Conservation (phyloP, 2,113 vertebrate genomes). For the Addax nasomaculatus region DNA sequence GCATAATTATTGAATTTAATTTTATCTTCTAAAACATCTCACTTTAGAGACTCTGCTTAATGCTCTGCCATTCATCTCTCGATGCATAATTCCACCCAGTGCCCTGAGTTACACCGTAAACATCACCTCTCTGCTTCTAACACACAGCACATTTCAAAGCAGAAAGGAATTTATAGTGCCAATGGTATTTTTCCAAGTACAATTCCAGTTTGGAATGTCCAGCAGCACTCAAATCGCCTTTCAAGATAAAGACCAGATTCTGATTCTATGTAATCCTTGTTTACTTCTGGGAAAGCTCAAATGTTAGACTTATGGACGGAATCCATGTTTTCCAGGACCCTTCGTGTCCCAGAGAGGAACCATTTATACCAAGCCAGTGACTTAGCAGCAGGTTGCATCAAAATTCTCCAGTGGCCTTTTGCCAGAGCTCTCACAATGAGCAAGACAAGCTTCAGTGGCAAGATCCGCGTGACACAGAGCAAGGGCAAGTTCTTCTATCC, state of each 20-base stretch:
- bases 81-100: neutral
- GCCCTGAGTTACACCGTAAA: constrained; percentile 39
- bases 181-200: constrained; percentile 47
- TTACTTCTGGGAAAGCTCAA: constrained; percentile 29
- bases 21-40: neutral
- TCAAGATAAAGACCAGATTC: constrained; percentile 51
- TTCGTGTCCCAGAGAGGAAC: neutral
- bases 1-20: neutral
- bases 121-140: constrained; percentile 36
- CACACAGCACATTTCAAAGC: constrained; percentile 40
- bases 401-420: neutral
- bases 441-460: neutral
- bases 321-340: neutral
- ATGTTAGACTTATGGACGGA: neutral
- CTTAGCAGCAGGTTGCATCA: neutral
- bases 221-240: constrained; percentile 27
- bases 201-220: constrained; percentile 29
- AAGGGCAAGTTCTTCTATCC: neutral
- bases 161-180: constrained; percentile 50
- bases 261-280: neutral
- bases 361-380: neutral
- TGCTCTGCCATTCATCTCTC: neutral
- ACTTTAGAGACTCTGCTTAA: neutral
- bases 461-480: neutral
- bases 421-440: neutral